Evolutionary conservation across 2,113 vertebrate genomes (phyloP).

Genomic region (Lophius piscatorius): DNA sequence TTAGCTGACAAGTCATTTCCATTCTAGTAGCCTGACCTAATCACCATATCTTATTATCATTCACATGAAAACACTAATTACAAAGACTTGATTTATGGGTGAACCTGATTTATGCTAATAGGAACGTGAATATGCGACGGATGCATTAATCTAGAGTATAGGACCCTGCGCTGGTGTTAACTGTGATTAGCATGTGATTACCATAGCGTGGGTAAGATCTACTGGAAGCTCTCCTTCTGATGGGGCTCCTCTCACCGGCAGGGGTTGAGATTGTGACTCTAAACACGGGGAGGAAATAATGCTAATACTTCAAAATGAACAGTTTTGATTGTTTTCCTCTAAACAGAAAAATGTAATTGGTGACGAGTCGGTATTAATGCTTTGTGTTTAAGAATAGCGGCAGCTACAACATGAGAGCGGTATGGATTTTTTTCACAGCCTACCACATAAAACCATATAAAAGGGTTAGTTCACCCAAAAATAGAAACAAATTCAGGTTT

Average conservation of each 20-base stretch:
- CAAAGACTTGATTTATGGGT: slow-evolving; percentile 78
- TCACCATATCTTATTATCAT: slow-evolving; percentile 82
- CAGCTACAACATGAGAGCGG: background rate
- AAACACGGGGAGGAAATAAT: slow-evolving; percentile 53
- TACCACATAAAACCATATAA: background rate
- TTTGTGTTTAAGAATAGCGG: slow-evolving; percentile 9
- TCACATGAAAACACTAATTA: slow-evolving; percentile 82
- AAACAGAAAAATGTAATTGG: slow-evolving; percentile 65
- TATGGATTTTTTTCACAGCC: background rate
- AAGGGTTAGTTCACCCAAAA: background rate
- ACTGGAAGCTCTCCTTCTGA: slow-evolving; percentile 62
- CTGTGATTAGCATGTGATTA: slow-evolving; percentile 81
- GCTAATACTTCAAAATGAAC: slow-evolving; percentile 65
- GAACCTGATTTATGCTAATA: slow-evolving; percentile 82
- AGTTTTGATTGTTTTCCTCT: slow-evolving; percentile 65
- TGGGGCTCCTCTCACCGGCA: slow-evolving; percentile 49
- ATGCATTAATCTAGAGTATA: slow-evolving; percentile 80
- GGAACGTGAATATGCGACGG: slow-evolving; percentile 78
- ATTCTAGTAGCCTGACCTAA: slow-evolving; percentile 78
- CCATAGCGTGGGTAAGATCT: slow-evolving; percentile 74
- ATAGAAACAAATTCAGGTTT: background rate
- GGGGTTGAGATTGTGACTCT: slow-evolving; percentile 67
- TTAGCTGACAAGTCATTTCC: slow-evolving; percentile 75
- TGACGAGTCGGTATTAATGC: background rate
- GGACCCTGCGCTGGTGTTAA: slow-evolving; percentile 78